Base-by-base conservation (phyloP, 2,888 invertebrate genomes). In the Drosophila meridionalis region DNA sequence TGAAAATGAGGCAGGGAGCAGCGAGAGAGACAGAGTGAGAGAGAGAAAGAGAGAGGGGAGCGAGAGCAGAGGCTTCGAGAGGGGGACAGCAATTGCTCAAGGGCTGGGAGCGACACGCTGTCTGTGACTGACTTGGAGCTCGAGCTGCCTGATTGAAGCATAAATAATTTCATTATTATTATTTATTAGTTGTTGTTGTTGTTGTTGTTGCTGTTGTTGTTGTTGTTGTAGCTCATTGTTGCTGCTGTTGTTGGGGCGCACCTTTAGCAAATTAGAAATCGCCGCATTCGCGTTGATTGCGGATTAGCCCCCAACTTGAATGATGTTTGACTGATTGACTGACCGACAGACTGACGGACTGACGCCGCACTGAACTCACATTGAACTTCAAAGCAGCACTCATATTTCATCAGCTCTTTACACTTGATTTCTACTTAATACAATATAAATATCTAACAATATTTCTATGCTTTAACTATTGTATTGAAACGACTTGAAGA, bases 71-170 rank as follows among this genome's bases (percentile, higher is more conserved):
- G 20, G 1, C 20, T 20, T 20, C 11, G 55, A 2, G 30, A 36
- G 40, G 12, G 8, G 6, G 6, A 43, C 55, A 68, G 58, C 83
- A 78, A 76, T 79, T 79, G 83, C 84, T 86, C 89, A 86, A 88
- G 87, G 89, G 89, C 79, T 86, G 85, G 86, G 89, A 87, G 87
- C 89, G 87, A 83, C 87, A 89, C 76, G 87, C 87, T 89, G 87
- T 87, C 87, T 87, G 86, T 80, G 87, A 72, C 76, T 81, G 83
- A 57, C 70, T 66, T 34, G 34, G 7, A 30, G 62, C 47, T 30
- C n/a, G 52, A 62, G 75, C 58, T 71, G 71, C 80, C 68, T 77
- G 77, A 82, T 78, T 78, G 74, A 78, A 78, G 89, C 72, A 87
- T 83, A 76, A 74, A 81, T 76, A 80, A 78, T 87, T 89, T 89